These are phyloP conservation scores for Drosophila acutilabella DNA, from an alignment of 2,888 invertebrate species.

Conservation along the genomic window DNA sequence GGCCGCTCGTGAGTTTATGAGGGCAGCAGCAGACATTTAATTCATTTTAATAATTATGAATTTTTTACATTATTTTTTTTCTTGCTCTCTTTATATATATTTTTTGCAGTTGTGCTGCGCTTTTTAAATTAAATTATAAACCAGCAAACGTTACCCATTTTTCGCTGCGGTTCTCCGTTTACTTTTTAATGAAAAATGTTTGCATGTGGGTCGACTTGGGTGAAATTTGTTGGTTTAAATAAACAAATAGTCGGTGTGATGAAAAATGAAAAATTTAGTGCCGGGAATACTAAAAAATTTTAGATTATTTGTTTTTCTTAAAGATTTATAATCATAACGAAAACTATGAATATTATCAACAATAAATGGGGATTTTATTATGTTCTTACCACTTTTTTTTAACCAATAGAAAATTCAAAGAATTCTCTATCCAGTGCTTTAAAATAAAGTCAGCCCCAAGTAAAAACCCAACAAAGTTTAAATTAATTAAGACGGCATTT, in stretches of 20 bases:
- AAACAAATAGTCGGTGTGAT: conserved; percentile 48
- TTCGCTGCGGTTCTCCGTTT: conserved; percentile 37
- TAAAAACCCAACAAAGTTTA: neutral
- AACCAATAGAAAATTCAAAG: no score
- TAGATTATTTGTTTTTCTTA: conserved; percentile 45
- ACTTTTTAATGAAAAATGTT: conserved; percentile 62
- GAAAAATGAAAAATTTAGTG: neutral
- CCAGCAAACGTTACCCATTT: conserved; percentile 59
- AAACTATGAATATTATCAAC: no score
- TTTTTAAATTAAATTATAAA: conserved; percentile 79
- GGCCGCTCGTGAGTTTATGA: conserved; percentile 76
- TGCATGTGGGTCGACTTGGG: conserved; percentile 66
- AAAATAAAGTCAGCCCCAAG: no score
- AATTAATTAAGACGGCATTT: conserved; percentile 72
- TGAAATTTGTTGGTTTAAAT: conserved; percentile 62
- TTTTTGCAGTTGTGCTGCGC: conserved; percentile 51
- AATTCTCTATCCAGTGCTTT: no score
- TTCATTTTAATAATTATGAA: conserved; percentile 79
- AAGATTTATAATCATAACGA: no score
- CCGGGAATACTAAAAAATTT: conserved; percentile 42
- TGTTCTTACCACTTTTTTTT: no score
- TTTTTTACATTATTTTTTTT: conserved; percentile 21
- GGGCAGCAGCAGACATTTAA: conserved; percentile 80
- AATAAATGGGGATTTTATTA: no score
- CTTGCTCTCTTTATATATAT: neutral